phyloP scores from a whole-genome alignment of 2,888 invertebrate genomes.

The Leptopilina myrica region DNA sequence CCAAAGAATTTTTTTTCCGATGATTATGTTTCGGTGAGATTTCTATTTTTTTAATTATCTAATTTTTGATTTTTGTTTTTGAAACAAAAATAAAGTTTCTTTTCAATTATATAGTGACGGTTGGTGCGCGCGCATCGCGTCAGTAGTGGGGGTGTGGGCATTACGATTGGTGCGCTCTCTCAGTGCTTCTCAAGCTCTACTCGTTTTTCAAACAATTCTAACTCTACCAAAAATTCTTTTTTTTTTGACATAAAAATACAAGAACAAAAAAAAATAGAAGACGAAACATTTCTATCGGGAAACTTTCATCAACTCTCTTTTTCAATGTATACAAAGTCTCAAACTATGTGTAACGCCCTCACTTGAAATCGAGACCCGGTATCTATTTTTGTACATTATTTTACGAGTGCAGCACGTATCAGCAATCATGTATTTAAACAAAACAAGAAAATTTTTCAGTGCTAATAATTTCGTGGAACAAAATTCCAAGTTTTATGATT shows the following conservation, averaged over 20 bases:
- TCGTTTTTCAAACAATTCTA: no score
- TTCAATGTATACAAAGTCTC: background rate
- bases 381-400: slow-evolving; percentile 38
- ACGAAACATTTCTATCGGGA: background rate
- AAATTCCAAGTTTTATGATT: background rate
- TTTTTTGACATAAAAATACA: no score
- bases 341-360: slow-evolving; percentile 10
- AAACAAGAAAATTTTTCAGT: slow-evolving; percentile 34
- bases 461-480: background rate
- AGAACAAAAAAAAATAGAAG: background rate
- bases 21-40: no score
- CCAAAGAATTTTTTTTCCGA: background rate
- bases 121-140: no score
- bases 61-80: background rate
- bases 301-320: background rate
- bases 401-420: slow-evolving; percentile 20
- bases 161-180: no score
- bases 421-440: slow-evolving; percentile 4
- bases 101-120: no score
- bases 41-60: background rate
- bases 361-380: slow-evolving; percentile 1
- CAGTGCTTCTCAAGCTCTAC: no score
- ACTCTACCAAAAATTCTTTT: no score
- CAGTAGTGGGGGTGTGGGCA: no score
- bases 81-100: no score